Conservation (phyloP, 2,888 invertebrate species). For the Melanophora roralis region DNA sequence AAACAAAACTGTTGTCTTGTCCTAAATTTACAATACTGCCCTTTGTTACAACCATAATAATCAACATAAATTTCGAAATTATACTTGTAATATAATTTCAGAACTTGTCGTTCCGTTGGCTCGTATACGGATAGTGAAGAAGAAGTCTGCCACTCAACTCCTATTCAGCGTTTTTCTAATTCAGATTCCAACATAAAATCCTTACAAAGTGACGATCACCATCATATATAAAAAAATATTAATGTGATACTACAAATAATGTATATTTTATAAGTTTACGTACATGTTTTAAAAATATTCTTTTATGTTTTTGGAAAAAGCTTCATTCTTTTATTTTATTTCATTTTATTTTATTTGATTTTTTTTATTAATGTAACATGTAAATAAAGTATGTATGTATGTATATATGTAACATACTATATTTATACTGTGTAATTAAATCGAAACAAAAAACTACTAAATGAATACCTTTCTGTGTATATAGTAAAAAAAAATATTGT, state of each 20-base stretch:
- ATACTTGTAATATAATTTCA: constrained; percentile 45
- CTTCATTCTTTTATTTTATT: constrained; percentile 40
- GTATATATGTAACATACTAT: constrained; percentile 44
- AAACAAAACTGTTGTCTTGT: no score
- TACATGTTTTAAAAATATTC: constrained; percentile 15
- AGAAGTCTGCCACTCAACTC: constrained; percentile 62
- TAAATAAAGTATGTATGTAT: no score
- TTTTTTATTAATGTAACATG: constrained; percentile 31
- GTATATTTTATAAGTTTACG: constrained; percentile 37
- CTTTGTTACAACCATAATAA: no score
- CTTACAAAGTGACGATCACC: constrained; percentile 51
- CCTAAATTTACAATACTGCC: no score
- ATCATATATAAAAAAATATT: constrained; percentile 49
- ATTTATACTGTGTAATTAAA: constrained; percentile 47
- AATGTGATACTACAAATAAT: constrained; percentile 49
- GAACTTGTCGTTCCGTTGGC: constrained; percentile 74
- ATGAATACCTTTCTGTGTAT: constrained; percentile 53
- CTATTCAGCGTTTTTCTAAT: constrained; percentile 69
- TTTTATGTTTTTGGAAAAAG: neutral
- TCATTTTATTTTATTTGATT: no score
- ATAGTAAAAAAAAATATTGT: no score
- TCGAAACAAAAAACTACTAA: constrained; percentile 36
- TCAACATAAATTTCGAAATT: neutral
- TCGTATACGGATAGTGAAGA: constrained; percentile 75
- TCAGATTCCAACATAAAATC: constrained; percentile 71